Conservation (phyloP, 2,797 vertebrate genomes). For the Falco berigora region DNA sequence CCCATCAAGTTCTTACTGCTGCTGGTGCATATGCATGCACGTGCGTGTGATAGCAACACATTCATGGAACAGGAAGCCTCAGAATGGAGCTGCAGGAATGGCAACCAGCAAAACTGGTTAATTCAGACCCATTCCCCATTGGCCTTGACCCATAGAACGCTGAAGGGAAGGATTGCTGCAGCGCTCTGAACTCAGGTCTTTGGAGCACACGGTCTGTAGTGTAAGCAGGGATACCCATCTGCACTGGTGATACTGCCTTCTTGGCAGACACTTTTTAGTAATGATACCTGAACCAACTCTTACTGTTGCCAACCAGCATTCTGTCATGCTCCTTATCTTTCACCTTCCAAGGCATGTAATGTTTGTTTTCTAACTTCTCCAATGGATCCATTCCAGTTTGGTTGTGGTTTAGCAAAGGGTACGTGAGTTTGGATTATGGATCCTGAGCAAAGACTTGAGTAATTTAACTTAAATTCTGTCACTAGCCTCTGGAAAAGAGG, state of each 20-base stretch:
- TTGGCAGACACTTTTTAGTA: neutral
- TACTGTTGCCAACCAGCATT: neutral
- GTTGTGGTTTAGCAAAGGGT: neutral
- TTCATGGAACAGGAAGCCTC: neutral
- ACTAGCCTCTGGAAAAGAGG: neutral
- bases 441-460: neutral
- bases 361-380: neutral
- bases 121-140: neutral
- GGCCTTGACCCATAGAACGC: neutral
- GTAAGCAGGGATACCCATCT: neutral
- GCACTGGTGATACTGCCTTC: neutral
- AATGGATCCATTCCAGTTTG: neutral
- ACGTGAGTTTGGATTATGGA: neutral
- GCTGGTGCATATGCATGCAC: neutral
- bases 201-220: neutral
- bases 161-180: neutral
- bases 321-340: neutral
- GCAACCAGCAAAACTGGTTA: conserved; percentile 2
- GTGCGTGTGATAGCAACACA: neutral
- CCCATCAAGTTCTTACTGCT: neutral
- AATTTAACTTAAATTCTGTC: neutral
- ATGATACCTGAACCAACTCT: neutral
- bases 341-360: neutral
- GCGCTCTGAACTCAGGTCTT: neutral
- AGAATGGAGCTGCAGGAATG: neutral